These are phyloP conservation scores for Mystacides longicornis DNA, from an alignment of 2,888 invertebrate species.

Conservation along the genomic window DNA sequence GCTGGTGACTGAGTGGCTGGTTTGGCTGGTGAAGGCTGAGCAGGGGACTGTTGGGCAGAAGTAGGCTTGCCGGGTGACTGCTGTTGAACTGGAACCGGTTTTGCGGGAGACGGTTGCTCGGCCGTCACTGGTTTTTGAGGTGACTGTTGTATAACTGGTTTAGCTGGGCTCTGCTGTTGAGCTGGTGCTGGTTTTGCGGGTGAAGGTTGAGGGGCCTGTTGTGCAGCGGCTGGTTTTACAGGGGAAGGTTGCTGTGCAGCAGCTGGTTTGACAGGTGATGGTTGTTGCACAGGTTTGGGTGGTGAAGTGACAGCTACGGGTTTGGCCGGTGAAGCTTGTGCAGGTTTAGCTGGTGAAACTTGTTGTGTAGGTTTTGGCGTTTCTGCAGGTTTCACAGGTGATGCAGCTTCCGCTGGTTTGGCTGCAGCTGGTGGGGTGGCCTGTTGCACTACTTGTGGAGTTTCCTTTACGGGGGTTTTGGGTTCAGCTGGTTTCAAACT, in stretches of 20 bases:
- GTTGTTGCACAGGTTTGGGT: not conserved
- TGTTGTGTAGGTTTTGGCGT: conserved; percentile 2
- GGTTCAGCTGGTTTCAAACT: not conserved
- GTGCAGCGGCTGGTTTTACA: conserved; percentile 6
- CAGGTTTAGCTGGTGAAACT: not conserved
- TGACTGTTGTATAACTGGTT: conserved; percentile 12
- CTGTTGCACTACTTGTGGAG: conserved; percentile 7
- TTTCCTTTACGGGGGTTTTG: conserved; percentile 10
- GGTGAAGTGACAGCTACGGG: not conserved
- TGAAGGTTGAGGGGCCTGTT: conserved; percentile 12
- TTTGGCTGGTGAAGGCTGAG: not conserved
- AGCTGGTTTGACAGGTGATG: conserved; percentile 12
- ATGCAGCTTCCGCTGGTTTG: not conserved
- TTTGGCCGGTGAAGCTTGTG: conserved; percentile 1
- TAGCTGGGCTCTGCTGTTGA: conserved; percentile 6
- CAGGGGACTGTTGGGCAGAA: conserved; percentile 3
- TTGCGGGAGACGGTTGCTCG: conserved; percentile 9
- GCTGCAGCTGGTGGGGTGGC: conserved; percentile 3
- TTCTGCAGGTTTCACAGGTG: not conserved
- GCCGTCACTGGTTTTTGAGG: conserved; percentile 18
- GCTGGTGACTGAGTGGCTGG: conserved; percentile 7
- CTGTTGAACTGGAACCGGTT: conserved; percentile 3
- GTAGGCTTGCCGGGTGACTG: conserved; percentile 19
- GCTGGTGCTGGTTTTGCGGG: conserved; percentile 10
- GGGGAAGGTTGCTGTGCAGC: conserved; percentile 6